Percentiles rank a stretch among this genome's conserved stretches.
Conservation (phyloP, 2,888 invertebrate genomes). For the Creontiades dilutus region DNA sequence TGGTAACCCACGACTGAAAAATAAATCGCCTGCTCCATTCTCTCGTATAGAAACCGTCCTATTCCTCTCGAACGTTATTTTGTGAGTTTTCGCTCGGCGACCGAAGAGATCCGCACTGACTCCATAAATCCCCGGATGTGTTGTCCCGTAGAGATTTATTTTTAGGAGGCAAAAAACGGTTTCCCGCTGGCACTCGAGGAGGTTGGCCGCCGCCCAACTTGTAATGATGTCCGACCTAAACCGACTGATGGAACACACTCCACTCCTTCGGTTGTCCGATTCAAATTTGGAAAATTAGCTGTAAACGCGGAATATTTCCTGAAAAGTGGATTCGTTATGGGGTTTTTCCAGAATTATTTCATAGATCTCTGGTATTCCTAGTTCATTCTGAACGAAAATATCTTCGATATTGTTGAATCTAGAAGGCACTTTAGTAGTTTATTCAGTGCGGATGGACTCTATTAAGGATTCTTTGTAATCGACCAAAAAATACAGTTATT, state of each 20-base stretch:
- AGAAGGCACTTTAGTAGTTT: too few species aligned
- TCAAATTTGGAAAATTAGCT: not conserved
- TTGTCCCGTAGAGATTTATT: slow-evolving; percentile 63
- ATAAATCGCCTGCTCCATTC: not conserved
- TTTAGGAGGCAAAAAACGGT: slow-evolving; percentile 49
- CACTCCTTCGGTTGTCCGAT: not conserved
- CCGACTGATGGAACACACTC: slow-evolving; percentile 42
- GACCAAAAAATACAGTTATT: too few species aligned
- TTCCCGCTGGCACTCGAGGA: slow-evolving; percentile 65
- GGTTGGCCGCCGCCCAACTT: slow-evolving; percentile 59
- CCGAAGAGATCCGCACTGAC: slow-evolving; percentile 58
- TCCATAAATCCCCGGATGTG: slow-evolving; percentile 60
- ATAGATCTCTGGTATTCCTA: too few species aligned
- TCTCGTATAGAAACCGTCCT: not conserved
- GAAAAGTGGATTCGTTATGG: too few species aligned
- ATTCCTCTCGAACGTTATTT: slow-evolving; percentile 13
- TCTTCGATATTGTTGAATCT: too few species aligned
- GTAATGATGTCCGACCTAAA: slow-evolving; percentile 65
- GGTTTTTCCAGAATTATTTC: too few species aligned
- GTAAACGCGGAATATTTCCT: not conserved
- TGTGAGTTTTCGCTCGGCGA: not conserved
- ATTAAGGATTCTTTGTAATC: too few species aligned
- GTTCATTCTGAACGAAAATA: too few species aligned
- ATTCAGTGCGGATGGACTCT: too few species aligned
- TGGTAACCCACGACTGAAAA: not conserved